Evolutionary conservation across 2,797 vertebrate genomes (phyloP).

Genomic region (Varecia variegata): DNA sequence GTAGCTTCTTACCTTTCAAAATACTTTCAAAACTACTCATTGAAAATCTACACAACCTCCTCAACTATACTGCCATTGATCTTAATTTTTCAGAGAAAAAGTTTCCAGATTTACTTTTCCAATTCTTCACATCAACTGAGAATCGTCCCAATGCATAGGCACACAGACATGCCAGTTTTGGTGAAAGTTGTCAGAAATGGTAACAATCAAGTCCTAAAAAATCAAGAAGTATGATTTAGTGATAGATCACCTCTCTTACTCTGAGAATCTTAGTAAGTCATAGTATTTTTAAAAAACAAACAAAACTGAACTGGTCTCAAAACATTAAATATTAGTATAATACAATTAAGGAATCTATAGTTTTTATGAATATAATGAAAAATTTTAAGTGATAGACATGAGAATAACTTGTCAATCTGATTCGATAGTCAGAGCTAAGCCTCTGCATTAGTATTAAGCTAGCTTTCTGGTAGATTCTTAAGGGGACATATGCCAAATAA

Average conservation of each 20-base stretch:
- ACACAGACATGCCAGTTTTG: background rate
- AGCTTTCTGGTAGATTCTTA: background rate
- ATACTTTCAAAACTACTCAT: constrained; percentile 2
- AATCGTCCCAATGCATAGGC: background rate
- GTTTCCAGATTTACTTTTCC: background rate
- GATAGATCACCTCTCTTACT: background rate
- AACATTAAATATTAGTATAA: background rate
- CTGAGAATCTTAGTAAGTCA: background rate
- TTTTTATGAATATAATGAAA: background rate
- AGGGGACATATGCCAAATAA: background rate
- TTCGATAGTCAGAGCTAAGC: background rate
- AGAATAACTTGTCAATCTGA: background rate
- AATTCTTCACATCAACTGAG: background rate
- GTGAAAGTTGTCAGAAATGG: background rate
- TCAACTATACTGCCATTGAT: background rate
- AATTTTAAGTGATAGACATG: background rate
- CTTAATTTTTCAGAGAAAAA: constrained; percentile 17
- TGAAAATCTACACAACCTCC: background rate
- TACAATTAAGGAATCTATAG: background rate
- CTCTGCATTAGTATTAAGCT: background rate
- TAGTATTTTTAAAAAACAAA: background rate
- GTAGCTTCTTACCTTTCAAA: background rate
- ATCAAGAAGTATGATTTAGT: background rate
- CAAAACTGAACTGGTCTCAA: background rate
- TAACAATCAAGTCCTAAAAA: background rate